These are phyloP conservation scores for Rousettus madagascariensis DNA, from an alignment of 2,797 vertebrate genomes.

Conservation along the genomic window DNA sequence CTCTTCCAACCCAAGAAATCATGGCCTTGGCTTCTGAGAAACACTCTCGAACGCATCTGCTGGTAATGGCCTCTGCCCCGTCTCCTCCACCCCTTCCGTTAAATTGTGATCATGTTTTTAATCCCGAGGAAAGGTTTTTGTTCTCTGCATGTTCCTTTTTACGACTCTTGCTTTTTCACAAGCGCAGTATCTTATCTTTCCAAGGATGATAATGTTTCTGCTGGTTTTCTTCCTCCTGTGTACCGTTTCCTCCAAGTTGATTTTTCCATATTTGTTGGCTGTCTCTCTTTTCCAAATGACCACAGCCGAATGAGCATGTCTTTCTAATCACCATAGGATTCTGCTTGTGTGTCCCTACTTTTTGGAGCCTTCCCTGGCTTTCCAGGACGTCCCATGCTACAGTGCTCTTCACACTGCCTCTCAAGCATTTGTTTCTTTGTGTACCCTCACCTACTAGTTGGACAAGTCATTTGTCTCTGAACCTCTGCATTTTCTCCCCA, in stretches of 20 bases:
- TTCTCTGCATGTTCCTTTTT: background rate
- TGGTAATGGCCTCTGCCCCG: fast-evolving
- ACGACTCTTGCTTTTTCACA: fast-evolving
- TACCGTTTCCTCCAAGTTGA: background rate
- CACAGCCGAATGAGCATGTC: background rate
- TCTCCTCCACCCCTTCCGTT: background rate
- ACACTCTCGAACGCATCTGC: fast-evolving
- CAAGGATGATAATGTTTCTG: background rate
- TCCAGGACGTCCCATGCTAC: fast-evolving
- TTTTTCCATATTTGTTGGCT: background rate
- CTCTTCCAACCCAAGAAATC: background rate
- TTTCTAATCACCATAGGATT: background rate
- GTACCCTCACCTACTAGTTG: background rate
- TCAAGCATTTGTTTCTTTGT: fast-evolving
- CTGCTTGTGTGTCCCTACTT: fast-evolving
- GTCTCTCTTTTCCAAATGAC: background rate
- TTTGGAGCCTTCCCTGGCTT: background rate
- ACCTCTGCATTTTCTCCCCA: background rate
- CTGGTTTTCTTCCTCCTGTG: background rate
- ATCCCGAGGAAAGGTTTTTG: too few relatives aligned
- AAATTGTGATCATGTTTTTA: background rate
- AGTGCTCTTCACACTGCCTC: too few relatives aligned
- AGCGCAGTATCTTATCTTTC: background rate
- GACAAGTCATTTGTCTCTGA: fast-evolving
- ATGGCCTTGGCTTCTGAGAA: background rate